Base-by-base conservation (phyloP, 2,797 vertebrate species). In the Sebastes hubbsi region DNA sequence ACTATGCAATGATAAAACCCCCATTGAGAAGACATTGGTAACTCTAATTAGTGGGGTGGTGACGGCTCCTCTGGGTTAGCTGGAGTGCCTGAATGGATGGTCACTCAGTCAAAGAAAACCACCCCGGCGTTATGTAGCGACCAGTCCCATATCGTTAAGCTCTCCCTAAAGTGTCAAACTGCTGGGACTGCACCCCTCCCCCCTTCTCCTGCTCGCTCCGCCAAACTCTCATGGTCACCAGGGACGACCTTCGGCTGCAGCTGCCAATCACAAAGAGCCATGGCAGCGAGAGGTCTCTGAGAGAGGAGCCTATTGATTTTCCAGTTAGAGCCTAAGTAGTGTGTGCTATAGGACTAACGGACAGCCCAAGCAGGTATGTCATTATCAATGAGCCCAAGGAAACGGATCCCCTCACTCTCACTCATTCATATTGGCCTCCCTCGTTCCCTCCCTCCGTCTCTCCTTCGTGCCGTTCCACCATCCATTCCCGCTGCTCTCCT, bases 281-380 rank as follows among this genome's bases (percentile, higher is more conserved):
- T 96, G 96, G 97, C 97, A 95, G 96, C 95, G 5, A 91, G 97
- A 96, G 97, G 96, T 96, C 95, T 97, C 96, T 92, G 95, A 90
- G 91, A 94, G 89, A 97, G 96, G 93, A 96, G 95, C 89, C 92
- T 98, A 99, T 99, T 99, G 99, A 99, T 99, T 99, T 99, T 98
- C 97, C 98, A 97, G 97, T 99, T 98, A 98, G 96, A 82, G 95
- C 94, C 95, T 98, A 98, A 99, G 97, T 98, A 99, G 96, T 98
- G 97, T 98, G 97, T 96, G 97, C 97, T 96, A 89, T 89, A 96
- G 96, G 96, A 97, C 97, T 98, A 98, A 98, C 97, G 95, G 97
- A 97, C 97, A 96, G 96, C 95, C 96, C 94, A 94, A 96, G 96
- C 97, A 98, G 97, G 97, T 98, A 98, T 97, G 97, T 98, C 98